These are phyloP conservation scores for Imbricaverruca yamaguchii DNA, from an alignment of 2,888 invertebrate genomes.

Conservation along the genomic window DNA sequence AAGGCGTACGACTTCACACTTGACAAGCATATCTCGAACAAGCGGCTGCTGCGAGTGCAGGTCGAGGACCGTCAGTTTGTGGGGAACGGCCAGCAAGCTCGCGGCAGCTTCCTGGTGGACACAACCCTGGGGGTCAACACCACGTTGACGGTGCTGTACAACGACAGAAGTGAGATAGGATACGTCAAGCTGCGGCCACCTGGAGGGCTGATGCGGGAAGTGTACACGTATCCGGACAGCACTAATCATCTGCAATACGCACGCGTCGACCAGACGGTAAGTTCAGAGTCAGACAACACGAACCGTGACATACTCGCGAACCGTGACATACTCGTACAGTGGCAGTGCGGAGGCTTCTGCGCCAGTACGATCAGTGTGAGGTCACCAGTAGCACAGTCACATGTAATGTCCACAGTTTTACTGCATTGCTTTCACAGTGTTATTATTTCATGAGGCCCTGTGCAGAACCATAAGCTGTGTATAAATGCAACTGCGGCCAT, in stretches of 20 bases:
- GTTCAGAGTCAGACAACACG: too few relatives aligned
- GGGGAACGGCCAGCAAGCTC: conserved; percentile 27
- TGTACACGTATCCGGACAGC: conserved; percentile 47
- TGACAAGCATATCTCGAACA: conserved; percentile 32
- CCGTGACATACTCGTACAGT: too few relatives aligned
- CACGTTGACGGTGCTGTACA: conserved; percentile 34
- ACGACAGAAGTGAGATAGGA: conserved; percentile 24
- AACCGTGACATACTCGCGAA: too few relatives aligned
- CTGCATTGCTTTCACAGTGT: too few relatives aligned
- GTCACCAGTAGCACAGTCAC: too few relatives aligned
- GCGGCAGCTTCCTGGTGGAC: conserved; percentile 50
- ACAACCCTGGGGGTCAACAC: conserved; percentile 42
- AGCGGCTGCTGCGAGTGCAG: conserved; percentile 14
- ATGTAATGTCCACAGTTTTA: too few relatives aligned
- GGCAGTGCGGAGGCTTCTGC: too few relatives aligned
- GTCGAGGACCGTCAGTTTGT: conserved; percentile 36
- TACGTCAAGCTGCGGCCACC: background rate
- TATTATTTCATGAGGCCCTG: too few relatives aligned
- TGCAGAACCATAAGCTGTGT: too few relatives aligned
- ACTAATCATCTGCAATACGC: conserved; percentile 44
- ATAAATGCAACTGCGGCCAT: too few relatives aligned
- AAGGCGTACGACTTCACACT: conserved; percentile 36
- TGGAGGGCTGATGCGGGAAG: conserved; percentile 39
- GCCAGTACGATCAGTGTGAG: too few relatives aligned
- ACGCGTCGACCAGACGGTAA: background rate